Conservation (phyloP, 2,797 vertebrate genomes). For the Denticeps clupeoides region DNA sequence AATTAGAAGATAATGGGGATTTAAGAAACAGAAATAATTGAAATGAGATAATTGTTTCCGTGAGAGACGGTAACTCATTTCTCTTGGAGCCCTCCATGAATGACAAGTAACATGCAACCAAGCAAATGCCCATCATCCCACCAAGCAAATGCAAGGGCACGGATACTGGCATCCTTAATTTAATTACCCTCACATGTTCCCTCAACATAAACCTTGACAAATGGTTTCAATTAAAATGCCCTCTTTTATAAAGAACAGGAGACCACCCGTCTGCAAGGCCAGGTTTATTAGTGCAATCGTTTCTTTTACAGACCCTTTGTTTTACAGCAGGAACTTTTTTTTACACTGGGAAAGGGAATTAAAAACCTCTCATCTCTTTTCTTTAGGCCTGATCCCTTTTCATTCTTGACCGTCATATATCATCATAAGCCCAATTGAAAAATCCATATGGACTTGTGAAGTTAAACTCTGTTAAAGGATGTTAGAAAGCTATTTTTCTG, state of each 20-base stretch:
- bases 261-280: not conserved
- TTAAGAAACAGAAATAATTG: too few relatives aligned
- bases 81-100: too few relatives aligned
- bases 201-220: not conserved
- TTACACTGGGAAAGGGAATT: too few relatives aligned
- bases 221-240: not conserved
- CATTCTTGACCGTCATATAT: constrained; percentile 19
- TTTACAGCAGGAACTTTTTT: too few relatives aligned
- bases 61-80: too few relatives aligned
- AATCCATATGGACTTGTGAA: constrained; percentile 17
- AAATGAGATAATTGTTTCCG: too few relatives aligned
- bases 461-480: constrained; percentile 16
- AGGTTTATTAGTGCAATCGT: not conserved
- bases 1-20: too few relatives aligned
- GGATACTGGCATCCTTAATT: not conserved
- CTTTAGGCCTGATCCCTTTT: constrained; percentile 22
- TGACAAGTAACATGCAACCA: too few relatives aligned
- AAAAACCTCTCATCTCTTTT: constrained; percentile 3
- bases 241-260: not conserved
- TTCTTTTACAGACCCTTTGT: not conserved
- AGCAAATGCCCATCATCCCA: not conserved
- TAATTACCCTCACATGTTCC: not conserved
- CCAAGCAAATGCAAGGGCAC: not conserved
- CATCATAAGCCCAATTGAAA: constrained; percentile 9
- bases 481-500: constrained; percentile 23